phyloP scores from a whole-genome alignment of 1,140 invertebrate species.

The Chironomus striatipennis region DNA sequence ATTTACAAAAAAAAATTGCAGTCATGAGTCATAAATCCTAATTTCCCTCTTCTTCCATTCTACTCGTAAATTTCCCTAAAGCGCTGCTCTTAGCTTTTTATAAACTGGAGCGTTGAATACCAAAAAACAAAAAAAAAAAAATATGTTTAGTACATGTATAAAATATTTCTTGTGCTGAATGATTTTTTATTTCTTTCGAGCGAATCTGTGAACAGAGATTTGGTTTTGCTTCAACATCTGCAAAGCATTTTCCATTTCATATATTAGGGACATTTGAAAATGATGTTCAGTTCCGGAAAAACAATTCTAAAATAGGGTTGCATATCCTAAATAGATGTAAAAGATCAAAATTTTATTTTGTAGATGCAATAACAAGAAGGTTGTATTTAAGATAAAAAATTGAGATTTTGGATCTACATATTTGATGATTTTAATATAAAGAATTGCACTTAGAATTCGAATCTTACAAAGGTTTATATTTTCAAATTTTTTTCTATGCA shows the following conservation, averaged over 20 bases:
- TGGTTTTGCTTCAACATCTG: not conserved
- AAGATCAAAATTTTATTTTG: no score
- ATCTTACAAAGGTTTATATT: no score
- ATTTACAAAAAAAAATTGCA: slow-evolving; percentile 14
- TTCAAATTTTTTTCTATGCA: no score
- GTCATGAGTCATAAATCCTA: slow-evolving; percentile 16
- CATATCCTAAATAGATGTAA: no score
- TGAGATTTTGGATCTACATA: no score
- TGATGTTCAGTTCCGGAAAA: no score
- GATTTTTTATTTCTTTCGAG: slow-evolving; percentile 14
- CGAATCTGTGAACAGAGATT: slow-evolving; percentile 16
- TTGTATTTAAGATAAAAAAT: no score
- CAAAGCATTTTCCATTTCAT: not conserved
- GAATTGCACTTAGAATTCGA: no score
- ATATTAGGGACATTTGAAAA: not conserved
- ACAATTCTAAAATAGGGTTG: no score
- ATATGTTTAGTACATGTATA: slow-evolving; percentile 9
- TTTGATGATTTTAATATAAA: no score
- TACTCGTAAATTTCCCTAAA: slow-evolving; percentile 13
- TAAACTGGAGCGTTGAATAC: not conserved
- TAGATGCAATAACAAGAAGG: no score
- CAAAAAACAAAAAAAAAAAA: not conserved
- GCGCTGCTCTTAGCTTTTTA: not conserved
- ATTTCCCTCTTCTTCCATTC: not conserved
- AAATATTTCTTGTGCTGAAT: slow-evolving; percentile 8